These are phyloP conservation scores for Cryptoprocta ferox DNA, from an alignment of 2,797 vertebrate species.

Conservation along the genomic window DNA sequence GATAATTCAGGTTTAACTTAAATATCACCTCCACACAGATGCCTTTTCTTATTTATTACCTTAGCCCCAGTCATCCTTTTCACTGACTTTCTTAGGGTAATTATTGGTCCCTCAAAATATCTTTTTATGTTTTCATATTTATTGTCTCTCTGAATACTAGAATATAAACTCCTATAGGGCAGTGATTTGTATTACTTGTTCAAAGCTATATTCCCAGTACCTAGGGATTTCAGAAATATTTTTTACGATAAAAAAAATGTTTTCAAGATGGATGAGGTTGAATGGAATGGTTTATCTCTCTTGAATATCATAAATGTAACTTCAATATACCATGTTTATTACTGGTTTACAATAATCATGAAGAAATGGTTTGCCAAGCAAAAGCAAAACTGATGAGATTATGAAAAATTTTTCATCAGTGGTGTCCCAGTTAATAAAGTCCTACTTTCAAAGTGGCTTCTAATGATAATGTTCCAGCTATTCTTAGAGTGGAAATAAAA, in stretches of 20 bases:
- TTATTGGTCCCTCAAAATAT: not conserved
- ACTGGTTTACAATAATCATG: not conserved
- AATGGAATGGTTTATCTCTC: not conserved
- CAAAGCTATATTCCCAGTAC: not conserved
- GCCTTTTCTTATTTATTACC: not conserved
- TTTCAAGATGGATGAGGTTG: not conserved
- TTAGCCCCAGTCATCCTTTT: not conserved
- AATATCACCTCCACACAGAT: not conserved
- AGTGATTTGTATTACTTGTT: not conserved
- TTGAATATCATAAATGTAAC: not conserved
- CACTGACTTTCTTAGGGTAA: not conserved
- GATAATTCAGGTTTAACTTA: not conserved
- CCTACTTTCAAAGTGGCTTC: slow-evolving; percentile 4
- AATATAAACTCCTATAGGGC: not conserved
- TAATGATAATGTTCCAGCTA: not conserved
- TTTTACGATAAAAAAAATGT: not conserved
- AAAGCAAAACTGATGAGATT: slow-evolving; percentile 36
- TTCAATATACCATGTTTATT: not conserved
- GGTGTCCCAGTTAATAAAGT: not conserved
- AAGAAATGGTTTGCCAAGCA: not conserved
- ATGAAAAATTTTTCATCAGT: not conserved
- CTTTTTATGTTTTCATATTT: slow-evolving; percentile 2
- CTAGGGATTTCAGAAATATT: not conserved
- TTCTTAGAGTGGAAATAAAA: slow-evolving; percentile 51
- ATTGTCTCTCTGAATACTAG: not conserved